Conservation (phyloP, 2,888 invertebrate species). For the Trichacis sp. region DNA sequence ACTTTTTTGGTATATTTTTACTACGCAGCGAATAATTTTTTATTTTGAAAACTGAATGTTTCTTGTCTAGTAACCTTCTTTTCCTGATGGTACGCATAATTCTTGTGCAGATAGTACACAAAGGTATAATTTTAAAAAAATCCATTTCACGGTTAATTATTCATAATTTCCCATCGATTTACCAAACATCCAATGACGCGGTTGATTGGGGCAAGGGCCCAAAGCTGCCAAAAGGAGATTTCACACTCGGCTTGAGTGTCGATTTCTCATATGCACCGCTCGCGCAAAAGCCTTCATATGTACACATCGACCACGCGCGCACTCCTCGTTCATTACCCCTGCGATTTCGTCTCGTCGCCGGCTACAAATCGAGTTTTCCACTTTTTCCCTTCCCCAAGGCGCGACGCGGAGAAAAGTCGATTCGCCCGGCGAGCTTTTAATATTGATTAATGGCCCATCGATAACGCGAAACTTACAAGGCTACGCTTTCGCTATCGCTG, state of each 20-base stretch:
- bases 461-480: neutral
- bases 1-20: too few species aligned
- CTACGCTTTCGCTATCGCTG: neutral
- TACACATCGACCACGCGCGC: constrained; percentile 11
- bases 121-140: too few species aligned
- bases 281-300: neutral
- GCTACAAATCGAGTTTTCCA: constrained; percentile 33
- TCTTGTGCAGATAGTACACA: too few species aligned
- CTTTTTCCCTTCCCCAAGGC: constrained; percentile 31
- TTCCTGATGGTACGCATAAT: too few species aligned
- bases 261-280: too few species aligned
- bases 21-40: too few species aligned
- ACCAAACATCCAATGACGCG: constrained; percentile 47
- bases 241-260: constrained; percentile 50
- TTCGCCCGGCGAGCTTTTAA: neutral
- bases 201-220: constrained; percentile 43
- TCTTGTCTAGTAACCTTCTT: too few species aligned
- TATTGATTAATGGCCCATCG: constrained; percentile 17
- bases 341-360: constrained; percentile 48
- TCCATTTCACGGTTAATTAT: constrained; percentile 5
- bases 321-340: constrained; percentile 46
- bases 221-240: constrained; percentile 57
- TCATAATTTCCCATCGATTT: constrained; percentile 49
- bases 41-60: too few species aligned
- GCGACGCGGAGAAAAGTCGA: constrained; percentile 21